A percentile compares a stretch with the other conserved stretches of the same genome.
These are phyloP conservation scores for Drosophila algonquin DNA, from an alignment of 2,888 invertebrate genomes.

Conservation along the genomic window DNA sequence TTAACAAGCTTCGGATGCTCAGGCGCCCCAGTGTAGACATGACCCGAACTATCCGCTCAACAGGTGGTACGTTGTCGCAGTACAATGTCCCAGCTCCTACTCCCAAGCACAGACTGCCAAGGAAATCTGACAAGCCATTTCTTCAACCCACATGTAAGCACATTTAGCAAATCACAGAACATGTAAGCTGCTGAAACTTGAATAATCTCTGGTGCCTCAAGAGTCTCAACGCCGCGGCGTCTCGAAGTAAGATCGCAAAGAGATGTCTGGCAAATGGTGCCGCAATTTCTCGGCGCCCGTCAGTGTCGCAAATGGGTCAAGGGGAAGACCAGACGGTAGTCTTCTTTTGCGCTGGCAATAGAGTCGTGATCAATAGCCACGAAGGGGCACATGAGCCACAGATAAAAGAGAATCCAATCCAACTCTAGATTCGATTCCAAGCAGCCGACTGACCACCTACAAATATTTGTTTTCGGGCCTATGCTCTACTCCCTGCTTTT, in stretches of 20 bases:
- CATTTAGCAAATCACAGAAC: conserved; percentile 45
- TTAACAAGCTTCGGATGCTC: conserved; percentile 29
- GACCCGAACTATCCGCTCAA: conserved; percentile 67
- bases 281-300: conserved; percentile 61
- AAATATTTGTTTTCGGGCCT: conserved; percentile 54
- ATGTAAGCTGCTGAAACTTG: conserved; percentile 55
- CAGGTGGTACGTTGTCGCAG: conserved; percentile 55
- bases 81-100: conserved; percentile 32
- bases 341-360: conserved; percentile 59
- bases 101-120: conserved; percentile 41
- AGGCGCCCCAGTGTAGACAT: conserved; percentile 59
- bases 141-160: conserved; percentile 36
- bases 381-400: conserved; percentile 50
- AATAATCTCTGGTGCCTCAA: conserved; percentile 8
- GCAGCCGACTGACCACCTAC: conserved; percentile 46
- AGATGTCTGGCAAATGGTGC: conserved; percentile 39
- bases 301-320: conserved; percentile 53
- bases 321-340: neutral
- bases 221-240: conserved; percentile 8
- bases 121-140: conserved; percentile 4
- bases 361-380: conserved; percentile 81
- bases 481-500: conserved; percentile 22
- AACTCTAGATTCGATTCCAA: neutral
- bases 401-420: neutral
- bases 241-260: conserved; percentile 42